phyloP scores from a whole-genome alignment of 2,797 vertebrate genomes.

The Rhinella marina region DNA sequence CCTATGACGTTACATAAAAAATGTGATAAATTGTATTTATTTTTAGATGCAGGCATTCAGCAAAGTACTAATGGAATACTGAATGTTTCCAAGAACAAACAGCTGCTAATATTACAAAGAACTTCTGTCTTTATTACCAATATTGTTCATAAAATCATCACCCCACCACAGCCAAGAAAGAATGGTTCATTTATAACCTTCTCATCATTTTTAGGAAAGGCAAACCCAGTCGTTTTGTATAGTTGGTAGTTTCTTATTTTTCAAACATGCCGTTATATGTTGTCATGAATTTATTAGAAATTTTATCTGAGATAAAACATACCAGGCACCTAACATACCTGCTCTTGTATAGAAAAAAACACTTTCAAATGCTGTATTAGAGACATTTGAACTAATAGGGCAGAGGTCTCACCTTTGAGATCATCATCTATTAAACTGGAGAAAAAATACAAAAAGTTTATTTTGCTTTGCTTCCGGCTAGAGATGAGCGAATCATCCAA shows the following conservation, averaged over 20 bases:
- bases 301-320: too few relatives aligned
- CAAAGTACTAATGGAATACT: neutral
- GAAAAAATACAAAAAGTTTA: too few relatives aligned
- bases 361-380: too few relatives aligned
- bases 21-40: neutral
- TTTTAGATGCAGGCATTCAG: conserved; percentile 17
- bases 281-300: too few relatives aligned
- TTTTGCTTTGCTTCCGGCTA: too few relatives aligned
- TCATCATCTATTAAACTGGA: too few relatives aligned
- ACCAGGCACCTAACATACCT: too few relatives aligned
- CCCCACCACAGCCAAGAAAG: neutral
- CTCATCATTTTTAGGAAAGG: neutral
- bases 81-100: conserved; percentile 9
- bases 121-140: conserved; percentile 8
- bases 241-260: neutral
- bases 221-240: too few relatives aligned
- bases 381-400: too few relatives aligned
- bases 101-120: neutral
- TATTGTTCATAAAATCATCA: neutral
- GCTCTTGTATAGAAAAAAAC: too few relatives aligned
- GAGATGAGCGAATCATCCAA: too few relatives aligned
- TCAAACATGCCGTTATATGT: neutral
- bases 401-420: too few relatives aligned
- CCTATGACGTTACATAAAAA: neutral
- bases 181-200: neutral